Percentiles rank a stretch among this genome's conserved stretches.
Conservation (phyloP, 64 coral and sea anemone genomes). For the Platygyra sinensis region DNA sequence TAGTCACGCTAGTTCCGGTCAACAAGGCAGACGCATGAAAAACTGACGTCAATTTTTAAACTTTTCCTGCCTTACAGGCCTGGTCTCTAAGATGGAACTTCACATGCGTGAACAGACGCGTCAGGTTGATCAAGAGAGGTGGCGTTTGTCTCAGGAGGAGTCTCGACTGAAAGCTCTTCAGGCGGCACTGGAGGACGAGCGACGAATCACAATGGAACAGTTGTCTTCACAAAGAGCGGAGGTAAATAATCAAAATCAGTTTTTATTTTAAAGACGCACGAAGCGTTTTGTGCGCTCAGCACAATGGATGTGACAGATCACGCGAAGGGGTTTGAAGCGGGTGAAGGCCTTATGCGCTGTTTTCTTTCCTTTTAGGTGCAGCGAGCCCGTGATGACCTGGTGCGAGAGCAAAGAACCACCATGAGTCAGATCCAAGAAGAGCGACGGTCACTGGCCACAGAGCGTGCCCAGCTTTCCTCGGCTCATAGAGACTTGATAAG, state of each 20-base stretch:
- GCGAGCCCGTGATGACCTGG: constrained; percentile 81
- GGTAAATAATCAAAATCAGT: background rate
- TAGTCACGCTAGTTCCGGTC: too few species aligned
- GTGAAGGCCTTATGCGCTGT: background rate
- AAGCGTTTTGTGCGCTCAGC: too few species aligned
- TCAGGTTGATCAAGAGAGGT: constrained; percentile 91
- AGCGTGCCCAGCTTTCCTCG: constrained; percentile 86
- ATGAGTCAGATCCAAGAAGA: constrained; percentile 87
- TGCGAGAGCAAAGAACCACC: constrained; percentile 79
- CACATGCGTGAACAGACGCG: constrained; percentile 91
- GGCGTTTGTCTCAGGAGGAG: constrained; percentile 83
- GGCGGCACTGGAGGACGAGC: constrained; percentile 79
- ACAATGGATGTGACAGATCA: too few species aligned
- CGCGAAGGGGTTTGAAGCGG: too few species aligned
- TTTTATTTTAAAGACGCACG: background rate
- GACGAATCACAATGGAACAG: constrained; percentile 95
- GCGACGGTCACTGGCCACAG: constrained; percentile 74
- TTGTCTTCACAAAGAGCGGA: constrained; percentile 80
- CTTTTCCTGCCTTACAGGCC: constrained; percentile 29
- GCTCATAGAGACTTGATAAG: constrained; percentile 83
- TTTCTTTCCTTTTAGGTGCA: constrained; percentile 34
- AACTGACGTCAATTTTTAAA: too few species aligned
- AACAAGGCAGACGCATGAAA: too few species aligned
- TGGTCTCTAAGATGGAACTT: constrained; percentile 92
- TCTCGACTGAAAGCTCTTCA: constrained; percentile 79